A percentile compares a stretch with the other conserved stretches of the same genome.
Evolutionary conservation across 1,140 invertebrate species (phyloP).

Genomic region (Nephila pilipes): DNA sequence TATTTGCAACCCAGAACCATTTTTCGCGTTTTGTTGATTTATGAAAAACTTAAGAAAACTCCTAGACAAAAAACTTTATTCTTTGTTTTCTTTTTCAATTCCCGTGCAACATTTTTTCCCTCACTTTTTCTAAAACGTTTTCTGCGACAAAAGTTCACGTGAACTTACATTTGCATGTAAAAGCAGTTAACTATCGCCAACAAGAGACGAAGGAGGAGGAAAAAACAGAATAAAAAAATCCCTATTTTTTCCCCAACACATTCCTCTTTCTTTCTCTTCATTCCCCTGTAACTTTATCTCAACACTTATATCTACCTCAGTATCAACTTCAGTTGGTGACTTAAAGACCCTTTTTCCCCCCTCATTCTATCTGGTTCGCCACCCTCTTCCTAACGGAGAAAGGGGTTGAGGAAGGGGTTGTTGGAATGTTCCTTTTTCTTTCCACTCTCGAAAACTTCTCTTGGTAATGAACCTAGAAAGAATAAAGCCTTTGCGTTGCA

Average conservation of each 20-base stretch:
- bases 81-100: too few species aligned
- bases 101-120: not conserved
- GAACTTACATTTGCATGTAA: slow-evolving; percentile 38
- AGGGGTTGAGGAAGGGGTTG: not conserved
- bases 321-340: not conserved
- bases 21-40: too few species aligned
- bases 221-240: not conserved
- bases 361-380: not conserved
- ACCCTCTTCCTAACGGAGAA: not conserved
- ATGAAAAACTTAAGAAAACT: too few species aligned
- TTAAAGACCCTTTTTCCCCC: not conserved
- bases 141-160: slow-evolving; percentile 15
- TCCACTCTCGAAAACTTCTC: not conserved
- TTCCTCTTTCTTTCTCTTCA: not conserved
- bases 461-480: slow-evolving; percentile 37
- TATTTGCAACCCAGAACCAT: too few species aligned
- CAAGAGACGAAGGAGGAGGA: not conserved
- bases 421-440: slow-evolving; percentile 37
- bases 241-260: not conserved
- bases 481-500: not conserved
- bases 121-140: not conserved
- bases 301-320: slow-evolving; percentile 28
- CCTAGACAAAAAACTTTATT: too few species aligned
- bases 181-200: slow-evolving; percentile 44
- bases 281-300: slow-evolving; percentile 43